These are phyloP conservation scores for Fistularia commersonii DNA, from an alignment of 2,797 vertebrate species.

Conservation along the genomic window DNA sequence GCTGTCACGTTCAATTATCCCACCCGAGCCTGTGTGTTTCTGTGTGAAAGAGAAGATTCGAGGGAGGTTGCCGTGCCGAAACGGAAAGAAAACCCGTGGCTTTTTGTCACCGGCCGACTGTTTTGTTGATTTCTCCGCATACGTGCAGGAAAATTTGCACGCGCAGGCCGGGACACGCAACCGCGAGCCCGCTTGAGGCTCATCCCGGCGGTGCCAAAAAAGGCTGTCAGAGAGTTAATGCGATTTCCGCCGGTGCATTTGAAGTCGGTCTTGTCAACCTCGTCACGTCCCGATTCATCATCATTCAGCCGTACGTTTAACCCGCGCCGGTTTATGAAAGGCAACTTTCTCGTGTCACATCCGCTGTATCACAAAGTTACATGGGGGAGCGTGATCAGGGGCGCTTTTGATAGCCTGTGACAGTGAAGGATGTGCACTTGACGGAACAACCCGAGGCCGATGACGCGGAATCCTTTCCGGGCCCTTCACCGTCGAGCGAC, in stretches of 20 bases:
- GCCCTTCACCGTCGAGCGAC: no score
- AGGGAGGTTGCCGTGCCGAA: constrained; percentile 6
- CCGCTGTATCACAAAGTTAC: constrained; percentile 31
- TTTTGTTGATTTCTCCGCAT: no score
- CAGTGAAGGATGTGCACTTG: constrained; percentile 25
- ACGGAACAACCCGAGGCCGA: constrained; percentile 21
- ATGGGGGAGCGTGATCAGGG: constrained; percentile 33
- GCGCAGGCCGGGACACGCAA: neutral
- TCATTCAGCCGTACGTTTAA: constrained; percentile 33
- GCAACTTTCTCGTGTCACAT: constrained; percentile 32
- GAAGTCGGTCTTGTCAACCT: constrained; percentile 29
- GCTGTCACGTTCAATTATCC: constrained; percentile 63
- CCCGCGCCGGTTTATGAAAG: constrained; percentile 24
- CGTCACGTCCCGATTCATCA: constrained; percentile 38
- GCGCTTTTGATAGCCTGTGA: constrained; percentile 33
- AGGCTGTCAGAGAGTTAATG: constrained; percentile 39
- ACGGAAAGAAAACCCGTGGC: no score
- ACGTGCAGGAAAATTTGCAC: constrained; percentile 10
- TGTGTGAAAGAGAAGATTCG: constrained; percentile 21
- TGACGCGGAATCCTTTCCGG: constrained; percentile 18
- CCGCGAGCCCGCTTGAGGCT: constrained; percentile 1
- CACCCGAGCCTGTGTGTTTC: constrained; percentile 43
- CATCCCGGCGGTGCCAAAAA: constrained; percentile 19
- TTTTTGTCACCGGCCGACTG: no score
- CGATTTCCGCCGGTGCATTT: constrained; percentile 32